Evolutionary conservation across 2,113 vertebrate genomes (phyloP), one percentile per base, ranked within the genome.

Genomic region (Rhabdomys dilectus): DNA sequence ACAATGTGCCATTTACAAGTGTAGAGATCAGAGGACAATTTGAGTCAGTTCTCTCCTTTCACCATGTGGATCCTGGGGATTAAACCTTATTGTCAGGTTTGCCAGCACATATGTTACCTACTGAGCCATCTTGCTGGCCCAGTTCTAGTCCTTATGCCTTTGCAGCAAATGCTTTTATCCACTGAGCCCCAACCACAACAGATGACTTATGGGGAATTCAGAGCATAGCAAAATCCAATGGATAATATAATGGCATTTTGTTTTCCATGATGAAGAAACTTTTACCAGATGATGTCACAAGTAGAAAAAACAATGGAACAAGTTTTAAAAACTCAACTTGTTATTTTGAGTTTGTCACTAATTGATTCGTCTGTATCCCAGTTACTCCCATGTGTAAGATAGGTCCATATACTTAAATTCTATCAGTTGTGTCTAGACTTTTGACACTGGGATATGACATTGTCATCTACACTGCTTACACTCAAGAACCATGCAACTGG

Each of bases 311-410:
- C 39, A 96, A 51, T 89, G 90, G 73, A 82, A 58, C 58, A 0
- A 88, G 10, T 64, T 34, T 64, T 22, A 6, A 68, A 90, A 64
- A 92, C n/a, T 26, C 87, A 48, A 88, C 76, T 96, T 89, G 36
- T 96, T 92, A 39, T 84, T 94, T 66, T 92, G 53, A 82, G 7
- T 95, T 96, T 64, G n/a, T 93, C 53, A 82, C 3, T 93, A 95
- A 36, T 91, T 85, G 15, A 34, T 88, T 89, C 95, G 91, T 94
- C n/a, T 89, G 34, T n/a, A 86, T 29, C 70, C 77, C 94, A 34
- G 51, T 39, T 94, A 93, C 92, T 88, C 48, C 7, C 34, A 64
- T 53, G 39, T 90, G 21, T 88, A 95, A 94, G 77, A 86, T 81
- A 5, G 16, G 51, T 53, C 42, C 42, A 22, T 34, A 36, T 21